A percentile compares a stretch with the other conserved stretches of the same genome.
Conservation (phyloP, 2,888 invertebrate genomes). For the Drosophila subsilvestris region DNA sequence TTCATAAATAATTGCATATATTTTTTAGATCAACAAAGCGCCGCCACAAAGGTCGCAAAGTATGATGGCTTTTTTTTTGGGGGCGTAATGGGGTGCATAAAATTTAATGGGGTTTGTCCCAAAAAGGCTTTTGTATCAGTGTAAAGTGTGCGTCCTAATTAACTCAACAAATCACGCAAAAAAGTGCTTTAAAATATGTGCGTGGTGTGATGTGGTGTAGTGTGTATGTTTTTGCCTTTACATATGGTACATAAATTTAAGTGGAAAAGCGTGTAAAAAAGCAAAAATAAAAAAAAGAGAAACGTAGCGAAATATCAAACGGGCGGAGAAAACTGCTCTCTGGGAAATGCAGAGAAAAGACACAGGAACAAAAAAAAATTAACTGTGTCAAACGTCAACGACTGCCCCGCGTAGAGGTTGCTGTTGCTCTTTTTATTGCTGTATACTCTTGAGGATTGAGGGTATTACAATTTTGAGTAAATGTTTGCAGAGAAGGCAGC, state of each 20-base stretch:
- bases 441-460: background rate
- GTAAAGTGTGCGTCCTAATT: slow-evolving; percentile 61
- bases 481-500: background rate
- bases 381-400: slow-evolving; percentile 77
- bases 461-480: background rate
- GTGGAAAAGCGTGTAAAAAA: slow-evolving; percentile 71
- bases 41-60: slow-evolving; percentile 28
- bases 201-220: background rate
- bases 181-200: slow-evolving; percentile 65
- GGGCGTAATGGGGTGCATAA: slow-evolving; percentile 47
- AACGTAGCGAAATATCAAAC: slow-evolving; percentile 55
- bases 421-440: slow-evolving; percentile 5
- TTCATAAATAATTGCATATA: slow-evolving; percentile 47
- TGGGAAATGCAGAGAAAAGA: slow-evolving; percentile 53
- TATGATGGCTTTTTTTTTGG: slow-evolving; percentile 19
- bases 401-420: slow-evolving; percentile 43
- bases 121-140: slow-evolving; percentile 45
- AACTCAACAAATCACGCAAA: slow-evolving; percentile 63
- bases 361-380: slow-evolving; percentile 27
- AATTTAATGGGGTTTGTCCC: slow-evolving; percentile 44
- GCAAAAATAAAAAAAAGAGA: slow-evolving; percentile 26
- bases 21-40: slow-evolving; percentile 51
- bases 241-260: slow-evolving; percentile 58
- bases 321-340: slow-evolving; percentile 61
- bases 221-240: slow-evolving; percentile 41